Conservation (phyloP, 2,113 vertebrate species). For the Brachyhypopomus gauderio region DNA sequence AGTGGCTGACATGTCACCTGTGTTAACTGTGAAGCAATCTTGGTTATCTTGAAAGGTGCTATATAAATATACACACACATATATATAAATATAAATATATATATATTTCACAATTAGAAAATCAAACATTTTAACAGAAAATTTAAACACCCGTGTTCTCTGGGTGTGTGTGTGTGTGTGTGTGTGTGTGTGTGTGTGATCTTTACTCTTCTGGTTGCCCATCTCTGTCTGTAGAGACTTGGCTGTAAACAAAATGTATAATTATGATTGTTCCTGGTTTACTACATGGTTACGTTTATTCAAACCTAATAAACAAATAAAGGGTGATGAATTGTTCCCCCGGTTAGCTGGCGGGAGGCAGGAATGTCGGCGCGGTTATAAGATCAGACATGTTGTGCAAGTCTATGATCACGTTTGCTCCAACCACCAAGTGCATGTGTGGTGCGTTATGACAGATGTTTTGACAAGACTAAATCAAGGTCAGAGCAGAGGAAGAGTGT, state of each 20-base stretch:
- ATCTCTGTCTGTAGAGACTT: not conserved
- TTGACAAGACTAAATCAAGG: conserved; percentile 5
- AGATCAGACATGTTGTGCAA: too few relatives aligned
- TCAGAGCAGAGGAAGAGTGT: conserved; percentile 18
- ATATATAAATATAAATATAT: too few relatives aligned
- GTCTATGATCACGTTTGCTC: not conserved
- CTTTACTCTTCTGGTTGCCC: not conserved
- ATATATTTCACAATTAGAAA: not conserved
- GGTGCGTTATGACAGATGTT: not conserved
- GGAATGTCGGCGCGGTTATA: too few relatives aligned
- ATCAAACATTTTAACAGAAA: not conserved
- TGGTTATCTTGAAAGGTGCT: too few relatives aligned
- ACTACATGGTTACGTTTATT: not conserved
- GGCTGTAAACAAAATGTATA: not conserved
- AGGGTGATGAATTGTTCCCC: too few relatives aligned
- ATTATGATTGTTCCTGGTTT: not conserved
- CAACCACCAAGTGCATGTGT: too few relatives aligned
- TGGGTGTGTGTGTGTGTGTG: conserved; percentile 3
- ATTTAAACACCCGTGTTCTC: not conserved
- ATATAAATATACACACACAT: too few relatives aligned
- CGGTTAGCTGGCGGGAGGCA: too few relatives aligned
- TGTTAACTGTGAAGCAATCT: too few relatives aligned
- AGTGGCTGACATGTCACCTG: too few relatives aligned
- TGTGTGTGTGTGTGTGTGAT: not conserved
- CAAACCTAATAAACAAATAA: not conserved